phyloP scores from a whole-genome alignment of 2,797 vertebrate species.

The Choloepus didactylus region DNA sequence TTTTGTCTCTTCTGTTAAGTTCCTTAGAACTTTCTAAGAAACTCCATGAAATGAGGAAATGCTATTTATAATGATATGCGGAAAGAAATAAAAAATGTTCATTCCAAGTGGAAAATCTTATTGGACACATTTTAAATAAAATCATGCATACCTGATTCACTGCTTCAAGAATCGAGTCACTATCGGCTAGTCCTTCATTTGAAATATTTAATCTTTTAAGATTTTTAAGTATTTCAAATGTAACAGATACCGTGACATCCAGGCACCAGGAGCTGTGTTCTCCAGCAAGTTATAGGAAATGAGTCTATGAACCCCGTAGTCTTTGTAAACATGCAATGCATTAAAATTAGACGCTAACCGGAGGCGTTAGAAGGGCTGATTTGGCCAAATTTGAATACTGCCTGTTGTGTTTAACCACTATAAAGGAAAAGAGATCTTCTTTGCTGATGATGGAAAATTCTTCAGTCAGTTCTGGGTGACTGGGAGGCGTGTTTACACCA shows the following conservation, averaged over 20 bases:
- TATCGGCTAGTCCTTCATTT: slow-evolving; percentile 70
- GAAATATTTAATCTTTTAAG: neutral
- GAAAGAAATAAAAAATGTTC: slow-evolving; percentile 85
- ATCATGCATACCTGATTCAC: slow-evolving; percentile 86
- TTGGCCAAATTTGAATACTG: too few species aligned
- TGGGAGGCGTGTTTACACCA: neutral
- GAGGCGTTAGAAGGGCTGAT: neutral
- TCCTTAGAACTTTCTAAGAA: slow-evolving; percentile 85
- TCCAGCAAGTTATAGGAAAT: neutral
- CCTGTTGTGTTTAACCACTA: fast-evolving
- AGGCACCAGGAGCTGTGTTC: neutral
- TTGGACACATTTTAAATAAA: slow-evolving; percentile 90
- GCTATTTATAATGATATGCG: slow-evolving; percentile 82
- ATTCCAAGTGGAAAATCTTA: slow-evolving; percentile 86
- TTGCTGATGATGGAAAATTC: too few species aligned
- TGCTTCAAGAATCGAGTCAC: slow-evolving; percentile 83
- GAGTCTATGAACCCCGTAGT: neutral
- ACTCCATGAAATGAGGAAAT: slow-evolving; percentile 86
- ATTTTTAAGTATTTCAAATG: neutral
- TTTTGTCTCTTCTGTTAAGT: slow-evolving; percentile 86
- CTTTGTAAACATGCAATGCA: neutral
- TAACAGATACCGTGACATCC: neutral
- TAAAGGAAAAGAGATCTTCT: neutral
- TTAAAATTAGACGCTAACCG: neutral
- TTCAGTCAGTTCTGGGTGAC: neutral